Evolutionary conservation across 2,113 vertebrate genomes (phyloP).

Genomic region (Ursus arctos): DNA sequence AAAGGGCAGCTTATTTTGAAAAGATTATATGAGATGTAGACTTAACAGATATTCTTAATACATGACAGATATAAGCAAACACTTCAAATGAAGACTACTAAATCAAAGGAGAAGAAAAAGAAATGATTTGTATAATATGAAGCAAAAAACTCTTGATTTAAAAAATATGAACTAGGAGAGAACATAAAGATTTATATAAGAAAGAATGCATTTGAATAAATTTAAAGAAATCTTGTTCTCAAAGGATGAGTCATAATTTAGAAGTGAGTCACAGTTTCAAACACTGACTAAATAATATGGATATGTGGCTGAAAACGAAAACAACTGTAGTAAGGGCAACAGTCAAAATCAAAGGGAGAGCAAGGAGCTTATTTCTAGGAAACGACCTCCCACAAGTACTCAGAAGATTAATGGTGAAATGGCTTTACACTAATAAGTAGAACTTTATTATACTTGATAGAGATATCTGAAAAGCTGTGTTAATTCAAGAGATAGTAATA

Average conservation of each 20-base stretch:
- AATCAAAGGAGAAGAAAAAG: constrained; percentile 17
- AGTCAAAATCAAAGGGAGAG: constrained; percentile 13
- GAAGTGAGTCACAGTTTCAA: not conserved
- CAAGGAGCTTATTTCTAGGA: constrained; percentile 36
- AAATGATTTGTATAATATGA: not conserved
- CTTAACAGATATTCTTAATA: not conserved
- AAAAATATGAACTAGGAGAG: not conserved
- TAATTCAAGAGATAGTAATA: not conserved
- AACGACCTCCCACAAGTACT: not conserved
- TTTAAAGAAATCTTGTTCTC: not conserved
- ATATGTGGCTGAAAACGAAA: not conserved
- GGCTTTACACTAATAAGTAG: not conserved
- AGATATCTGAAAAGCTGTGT: not conserved
- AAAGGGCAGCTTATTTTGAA: not conserved
- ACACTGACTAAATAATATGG: not conserved
- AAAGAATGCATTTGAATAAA: not conserved
- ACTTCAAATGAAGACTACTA: constrained; percentile 12
- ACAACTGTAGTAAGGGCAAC: not conserved
- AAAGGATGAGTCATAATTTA: constrained; percentile 8
- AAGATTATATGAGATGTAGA: not conserved
- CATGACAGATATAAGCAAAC: not conserved
- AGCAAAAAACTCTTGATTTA: not conserved
- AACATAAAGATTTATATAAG: not conserved
- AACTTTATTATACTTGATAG: not conserved
- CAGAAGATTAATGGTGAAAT: not conserved